Base-by-base conservation (phyloP, 2,113 vertebrate species). In the Macquaria ambigua region DNA sequence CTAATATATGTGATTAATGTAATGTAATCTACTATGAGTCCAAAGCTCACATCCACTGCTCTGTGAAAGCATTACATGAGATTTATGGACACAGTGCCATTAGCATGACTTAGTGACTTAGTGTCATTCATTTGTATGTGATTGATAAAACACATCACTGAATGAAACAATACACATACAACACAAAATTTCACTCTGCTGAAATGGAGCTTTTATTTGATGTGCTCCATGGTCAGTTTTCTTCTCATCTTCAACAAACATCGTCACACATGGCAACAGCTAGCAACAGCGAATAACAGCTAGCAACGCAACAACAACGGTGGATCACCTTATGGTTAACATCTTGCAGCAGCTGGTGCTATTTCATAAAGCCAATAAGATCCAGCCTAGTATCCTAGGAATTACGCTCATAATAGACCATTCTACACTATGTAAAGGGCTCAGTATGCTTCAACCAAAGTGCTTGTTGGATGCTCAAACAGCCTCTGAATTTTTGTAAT, bases 1-100 rank as follows among this genome's bases (percentile, higher is more conserved):
- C n/a, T n/a, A n/a, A n/a, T n/a, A 4, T 18, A 3, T 18, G 15
- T 34, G 14, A 59, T 61, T 3, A 34, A 48, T 50, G 46, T 50
- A n/a, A n/a, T n/a, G n/a, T n/a, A n/a, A n/a, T 98, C 56, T 97
- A 97, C 92, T 98, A 97, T 3, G 97, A 98, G 79, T 98, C 97
- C 92, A 98, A 98, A 84, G 97, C 97, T 0, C 97, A 98, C 84
- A 97, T 98, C 87, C 97, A 98, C 93, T 98, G 97, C 89, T 98
- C 97, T 0, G 97, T 98, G 79, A 98, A 97, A 96, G 97, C 97
- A 28, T 20, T 28, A 50, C 43, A 15, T 28, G 1, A 28, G 1
- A 25, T 7, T 3, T 28, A 2, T 5, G 28, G 11, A 25, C 11
- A 58, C 56, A 28, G n/a, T 25, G n/a, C 56, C 41, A 41, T 41